These are phyloP conservation scores for Apoderus coryli DNA, from an alignment of 2,888 invertebrate species.

Conservation along the genomic window DNA sequence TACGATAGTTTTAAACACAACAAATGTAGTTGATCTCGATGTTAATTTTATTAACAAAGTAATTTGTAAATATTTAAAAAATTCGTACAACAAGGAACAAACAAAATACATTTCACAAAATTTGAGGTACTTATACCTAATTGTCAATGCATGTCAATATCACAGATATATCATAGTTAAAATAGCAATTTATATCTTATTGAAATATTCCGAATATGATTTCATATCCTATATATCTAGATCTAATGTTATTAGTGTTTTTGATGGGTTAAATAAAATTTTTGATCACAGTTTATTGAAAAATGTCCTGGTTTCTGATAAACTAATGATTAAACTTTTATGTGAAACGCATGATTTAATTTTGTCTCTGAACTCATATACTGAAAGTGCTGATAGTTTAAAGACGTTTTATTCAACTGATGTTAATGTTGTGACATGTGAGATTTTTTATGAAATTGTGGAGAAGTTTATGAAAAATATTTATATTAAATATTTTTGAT, in stretches of 20 bases:
- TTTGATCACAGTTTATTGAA: too few relatives aligned
- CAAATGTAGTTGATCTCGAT: constrained; percentile 4
- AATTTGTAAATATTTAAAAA: constrained; percentile 9
- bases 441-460: too few relatives aligned
- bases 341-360: too few relatives aligned
- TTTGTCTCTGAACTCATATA: too few relatives aligned
- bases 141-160: constrained; percentile 8
- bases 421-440: too few relatives aligned
- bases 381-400: too few relatives aligned
- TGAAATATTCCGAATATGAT: constrained; percentile 10
- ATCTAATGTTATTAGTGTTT: constrained; percentile 3
- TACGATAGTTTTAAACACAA: constrained; percentile 15
- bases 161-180: constrained; percentile 16
- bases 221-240: constrained; percentile 7
- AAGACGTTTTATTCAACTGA: too few relatives aligned
- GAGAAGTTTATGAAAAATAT: too few relatives aligned
- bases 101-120: constrained; percentile 16
- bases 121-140: constrained; percentile 16
- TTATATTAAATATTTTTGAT: too few relatives aligned
- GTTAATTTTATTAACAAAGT: constrained; percentile 12
- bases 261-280: too few relatives aligned
- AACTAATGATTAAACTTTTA: too few relatives aligned
- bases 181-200: constrained; percentile 19
- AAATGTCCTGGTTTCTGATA: too few relatives aligned
- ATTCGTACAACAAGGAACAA: constrained; percentile 14